Evolutionary conservation across 2,888 invertebrate genomes (phyloP).

Genomic region (Argynnis bischoffii): DNA sequence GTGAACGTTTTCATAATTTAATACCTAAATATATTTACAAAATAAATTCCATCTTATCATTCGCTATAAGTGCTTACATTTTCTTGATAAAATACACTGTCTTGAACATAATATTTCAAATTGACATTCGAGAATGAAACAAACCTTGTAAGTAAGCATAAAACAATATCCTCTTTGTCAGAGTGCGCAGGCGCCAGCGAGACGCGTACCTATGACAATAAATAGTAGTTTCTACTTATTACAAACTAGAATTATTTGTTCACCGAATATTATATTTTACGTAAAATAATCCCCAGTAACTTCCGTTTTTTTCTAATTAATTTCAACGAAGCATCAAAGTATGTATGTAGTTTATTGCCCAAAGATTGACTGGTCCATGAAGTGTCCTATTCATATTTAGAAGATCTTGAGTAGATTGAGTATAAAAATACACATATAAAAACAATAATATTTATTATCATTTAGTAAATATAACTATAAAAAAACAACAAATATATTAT

Average conservation of each 20-base stretch:
- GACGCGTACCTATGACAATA: slow-evolving; percentile 47
- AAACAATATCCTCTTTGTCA: slow-evolving; percentile 49
- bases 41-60: slow-evolving; percentile 7
- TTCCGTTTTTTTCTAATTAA: too few species aligned
- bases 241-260: slow-evolving; percentile 29
- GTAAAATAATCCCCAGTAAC: slow-evolving; percentile 5
- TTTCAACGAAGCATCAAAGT: too few species aligned
- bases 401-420: too few species aligned
- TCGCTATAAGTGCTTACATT: neutral
- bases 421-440: too few species aligned
- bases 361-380: too few species aligned
- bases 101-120: slow-evolving; percentile 32
- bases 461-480: too few species aligned
- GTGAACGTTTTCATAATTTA: neutral
- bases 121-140: slow-evolving; percentile 44
- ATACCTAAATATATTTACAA: slow-evolving; percentile 1
- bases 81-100: slow-evolving; percentile 30
- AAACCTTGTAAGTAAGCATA: slow-evolving; percentile 48
- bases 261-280: slow-evolving; percentile 7
- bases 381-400: too few species aligned
- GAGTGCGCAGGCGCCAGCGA: slow-evolving; percentile 49
- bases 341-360: too few species aligned
- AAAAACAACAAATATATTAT: too few species aligned
- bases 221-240: slow-evolving; percentile 42
- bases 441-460: too few species aligned